Evolutionary conservation across 2,113 vertebrate species (phyloP), one percentile per base, ranked within the genome.

Genomic region (Cryptoleucopteryx plumbea): DNA sequence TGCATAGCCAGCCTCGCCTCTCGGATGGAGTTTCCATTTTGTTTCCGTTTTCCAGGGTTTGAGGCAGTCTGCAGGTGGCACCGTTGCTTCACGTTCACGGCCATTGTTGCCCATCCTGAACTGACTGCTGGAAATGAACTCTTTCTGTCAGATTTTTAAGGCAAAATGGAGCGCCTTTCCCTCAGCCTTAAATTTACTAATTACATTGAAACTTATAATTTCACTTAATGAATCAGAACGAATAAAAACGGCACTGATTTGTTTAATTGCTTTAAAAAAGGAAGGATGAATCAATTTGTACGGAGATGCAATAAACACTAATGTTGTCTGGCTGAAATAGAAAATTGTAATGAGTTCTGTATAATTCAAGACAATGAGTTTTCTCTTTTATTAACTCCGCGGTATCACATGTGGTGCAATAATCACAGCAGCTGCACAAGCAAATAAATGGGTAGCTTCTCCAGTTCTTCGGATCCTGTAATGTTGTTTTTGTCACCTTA

Each of bases 41-140:
- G 22, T 18, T 55, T 13, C 50, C 10, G 0, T 67, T 77, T 61
- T 6, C 59, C 80, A 34, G 36, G 26, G 22, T 45, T 36, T 4
- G 40, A 4, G 27, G 18, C 71, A 23, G 86, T 15, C 97, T 95
- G 90, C 72, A 96, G 97, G 71, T 75, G 97, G 94, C 97, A 86
- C 34, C 38, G 4, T 70, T 52, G 74, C 18, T 27, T 55, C 81
- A 15, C 13, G 3, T 34, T 83, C 47, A 2, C 2, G 0, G 25
- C 27, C n/a, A 0, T 18, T 2, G 1, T 27, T 23, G 10, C 20
- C 32, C 47, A 3, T 32, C 53, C 86, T 5, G 16, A 18, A 1
- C 34, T 2, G 2, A 0, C 20, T 12, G 55, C 75, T 53, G 80
- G 55, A 14, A 81, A 40, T 18, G 20, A 18, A 11, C 80, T 32